phyloP scores from a whole-genome alignment of 2,113 vertebrate genomes.

The Elephas maximus region DNA sequence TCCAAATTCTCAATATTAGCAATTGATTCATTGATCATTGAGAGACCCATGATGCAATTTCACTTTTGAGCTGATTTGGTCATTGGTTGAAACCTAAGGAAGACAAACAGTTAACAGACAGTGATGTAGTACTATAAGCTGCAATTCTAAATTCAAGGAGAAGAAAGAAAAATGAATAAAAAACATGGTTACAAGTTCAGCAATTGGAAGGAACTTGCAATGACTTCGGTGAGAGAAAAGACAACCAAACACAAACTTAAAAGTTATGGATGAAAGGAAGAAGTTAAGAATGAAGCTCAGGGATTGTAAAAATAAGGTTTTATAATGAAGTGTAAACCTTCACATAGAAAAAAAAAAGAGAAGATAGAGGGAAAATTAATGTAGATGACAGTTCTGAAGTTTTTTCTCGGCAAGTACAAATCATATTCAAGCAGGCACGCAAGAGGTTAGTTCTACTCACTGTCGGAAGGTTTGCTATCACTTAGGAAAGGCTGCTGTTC shows the following conservation, averaged over 20 bases:
- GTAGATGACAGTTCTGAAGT: neutral
- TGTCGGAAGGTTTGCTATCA: conserved; percentile 96
- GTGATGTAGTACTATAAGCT: conserved; percentile 69
- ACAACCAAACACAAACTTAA: conserved; percentile 49
- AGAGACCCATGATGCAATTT: conserved; percentile 42
- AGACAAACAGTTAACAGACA: conserved; percentile 83
- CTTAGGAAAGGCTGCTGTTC: conserved; percentile 99
- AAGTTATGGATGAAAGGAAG: conserved; percentile 71
- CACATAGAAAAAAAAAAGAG: conserved; percentile 49
- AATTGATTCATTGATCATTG: conserved; percentile 44
- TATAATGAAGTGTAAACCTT: conserved; percentile 67
- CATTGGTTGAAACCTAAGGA: conserved; percentile 84
- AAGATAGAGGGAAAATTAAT: conserved; percentile 48
- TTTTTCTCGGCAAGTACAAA: conserved; percentile 74
- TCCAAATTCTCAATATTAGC: conserved; percentile 37
- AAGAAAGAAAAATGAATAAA: conserved; percentile 40
- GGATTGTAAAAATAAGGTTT: conserved; percentile 63
- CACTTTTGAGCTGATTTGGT: conserved; percentile 71
- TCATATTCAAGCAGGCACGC: conserved; percentile 86
- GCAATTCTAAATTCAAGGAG: conserved; percentile 73
- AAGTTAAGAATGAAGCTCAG: conserved; percentile 77
- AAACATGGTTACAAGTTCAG: conserved; percentile 39
- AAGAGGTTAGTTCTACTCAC: conserved; percentile 95
- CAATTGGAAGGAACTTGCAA: conserved; percentile 26
- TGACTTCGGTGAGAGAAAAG: conserved; percentile 53